Percentiles rank a stretch among this genome's conserved stretches.
Conservation (phyloP, 2,888 invertebrate genomes). For the Drosophila ezoana region DNA sequence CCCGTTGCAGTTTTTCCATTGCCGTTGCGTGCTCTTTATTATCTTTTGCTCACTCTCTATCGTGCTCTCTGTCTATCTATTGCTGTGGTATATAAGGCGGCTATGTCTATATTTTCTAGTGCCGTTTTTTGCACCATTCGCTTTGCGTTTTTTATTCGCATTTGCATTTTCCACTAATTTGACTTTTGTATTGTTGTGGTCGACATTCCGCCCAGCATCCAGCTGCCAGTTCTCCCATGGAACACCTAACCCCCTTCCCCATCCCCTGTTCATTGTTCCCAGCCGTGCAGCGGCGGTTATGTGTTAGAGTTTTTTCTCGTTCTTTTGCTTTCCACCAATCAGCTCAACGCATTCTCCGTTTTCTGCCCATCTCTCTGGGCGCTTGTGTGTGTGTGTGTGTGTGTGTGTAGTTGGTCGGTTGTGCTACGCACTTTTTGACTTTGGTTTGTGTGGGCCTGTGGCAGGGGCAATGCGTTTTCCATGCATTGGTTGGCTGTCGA, state of each 20-base stretch:
- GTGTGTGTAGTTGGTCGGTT: slow-evolving; percentile 51
- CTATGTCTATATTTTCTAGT: slow-evolving; percentile 81
- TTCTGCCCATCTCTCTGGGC: slow-evolving; percentile 48
- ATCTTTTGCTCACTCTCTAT: slow-evolving; percentile 16
- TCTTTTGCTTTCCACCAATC: slow-evolving; percentile 82
- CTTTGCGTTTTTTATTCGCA: slow-evolving; percentile 63
- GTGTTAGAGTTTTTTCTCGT: slow-evolving; percentile 72
- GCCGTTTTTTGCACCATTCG: slow-evolving; percentile 50
- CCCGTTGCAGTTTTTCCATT: slow-evolving; percentile 44
- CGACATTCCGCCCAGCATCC: slow-evolving; percentile 54
- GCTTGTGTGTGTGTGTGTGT: slow-evolving; percentile 29
- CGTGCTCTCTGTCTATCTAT: slow-evolving; percentile 16
- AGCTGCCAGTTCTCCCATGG: slow-evolving; percentile 33
- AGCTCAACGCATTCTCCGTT: slow-evolving; percentile 80
- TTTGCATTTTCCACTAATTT: slow-evolving; percentile 81
- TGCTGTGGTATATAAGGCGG: slow-evolving; percentile 54
- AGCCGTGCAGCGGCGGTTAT: slow-evolving; percentile 47
- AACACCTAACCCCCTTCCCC: slow-evolving; percentile 1
- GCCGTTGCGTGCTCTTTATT: slow-evolving; percentile 15
- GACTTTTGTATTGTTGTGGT: slow-evolving; percentile 78
- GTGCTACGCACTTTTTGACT: slow-evolving; percentile 80
- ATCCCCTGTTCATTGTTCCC: not conserved
- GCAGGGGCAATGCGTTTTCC: slow-evolving; percentile 74
- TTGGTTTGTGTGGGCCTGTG: slow-evolving; percentile 41
- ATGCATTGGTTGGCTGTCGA: slow-evolving; percentile 78